Percentiles rank a stretch among this genome's conserved stretches.
Conservation (phyloP, 2,113 vertebrate species). For the Gobius niger region DNA sequence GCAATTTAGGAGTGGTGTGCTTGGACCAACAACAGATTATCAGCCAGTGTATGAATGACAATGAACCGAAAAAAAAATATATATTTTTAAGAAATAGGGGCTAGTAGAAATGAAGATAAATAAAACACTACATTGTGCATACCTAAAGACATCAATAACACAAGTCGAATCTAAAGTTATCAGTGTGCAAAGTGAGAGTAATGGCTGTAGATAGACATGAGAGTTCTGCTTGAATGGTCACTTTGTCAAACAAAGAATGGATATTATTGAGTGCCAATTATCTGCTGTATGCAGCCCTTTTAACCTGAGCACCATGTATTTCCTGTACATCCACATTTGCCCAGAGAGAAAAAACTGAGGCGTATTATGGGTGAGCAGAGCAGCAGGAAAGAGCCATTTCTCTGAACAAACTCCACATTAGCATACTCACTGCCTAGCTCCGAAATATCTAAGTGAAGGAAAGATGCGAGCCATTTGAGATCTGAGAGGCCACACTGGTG, state of each 20-base stretch:
- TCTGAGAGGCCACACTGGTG: slow-evolving; percentile 98
- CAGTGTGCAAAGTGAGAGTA: slow-evolving; percentile 73
- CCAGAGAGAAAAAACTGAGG: slow-evolving; percentile 33
- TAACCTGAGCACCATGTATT: slow-evolving; percentile 75
- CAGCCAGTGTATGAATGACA: slow-evolving; percentile 45
- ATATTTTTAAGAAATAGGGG: slow-evolving; percentile 23
- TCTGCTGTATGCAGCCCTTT: slow-evolving; percentile 62
- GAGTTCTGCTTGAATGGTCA: slow-evolving; percentile 52
- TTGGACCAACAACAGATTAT: slow-evolving; percentile 15
- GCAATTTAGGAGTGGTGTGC: slow-evolving; percentile 17
- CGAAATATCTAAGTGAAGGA: slow-evolving; percentile 89
- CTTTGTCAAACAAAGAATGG: slow-evolving; percentile 51
- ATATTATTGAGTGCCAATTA: slow-evolving; percentile 66
- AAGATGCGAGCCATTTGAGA: slow-evolving; percentile 99
- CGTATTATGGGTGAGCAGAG: slow-evolving; percentile 23
- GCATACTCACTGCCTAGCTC: slow-evolving; percentile 23
- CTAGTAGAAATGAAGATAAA: slow-evolving; percentile 42
- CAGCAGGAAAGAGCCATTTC: slow-evolving; percentile 24
- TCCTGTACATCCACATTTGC: slow-evolving; percentile 68
- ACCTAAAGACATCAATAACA: slow-evolving; percentile 26
- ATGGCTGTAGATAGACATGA: slow-evolving; percentile 62
- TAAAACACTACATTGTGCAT: slow-evolving; percentile 39
- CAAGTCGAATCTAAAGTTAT: slow-evolving; percentile 50
- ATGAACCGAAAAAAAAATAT: slow-evolving; percentile 9
- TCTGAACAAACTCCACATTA: slow-evolving; percentile 35